Percentiles rank a stretch among this genome's conserved stretches.
phyloP scores from a whole-genome alignment of 2,113 vertebrate genomes.

The Melanerpes aurifrons region DNA sequence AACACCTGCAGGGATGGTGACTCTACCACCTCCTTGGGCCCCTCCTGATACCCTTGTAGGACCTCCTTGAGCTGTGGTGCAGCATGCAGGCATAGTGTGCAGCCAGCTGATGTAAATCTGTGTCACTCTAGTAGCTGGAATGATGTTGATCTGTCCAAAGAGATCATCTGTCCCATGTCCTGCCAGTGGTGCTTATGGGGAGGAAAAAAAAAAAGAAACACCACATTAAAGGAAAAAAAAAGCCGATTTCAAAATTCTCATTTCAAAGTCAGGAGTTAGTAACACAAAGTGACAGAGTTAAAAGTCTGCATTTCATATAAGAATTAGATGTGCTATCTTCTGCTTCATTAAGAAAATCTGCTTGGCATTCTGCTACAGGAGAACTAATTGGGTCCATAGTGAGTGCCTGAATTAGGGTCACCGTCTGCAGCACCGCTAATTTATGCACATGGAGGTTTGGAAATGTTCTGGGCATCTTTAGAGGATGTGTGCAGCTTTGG shows the following conservation, averaged over 20 bases:
- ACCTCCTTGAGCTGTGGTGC: not conserved
- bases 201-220: not conserved
- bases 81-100: not conserved
- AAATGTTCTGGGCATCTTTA: not conserved
- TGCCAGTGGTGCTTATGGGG: not conserved
- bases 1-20: too few species aligned
- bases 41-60: not conserved
- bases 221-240: not conserved
- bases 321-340: slow-evolving; percentile 16
- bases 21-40: too few species aligned
- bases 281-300: slow-evolving; percentile 8
- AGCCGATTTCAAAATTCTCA: not conserved
- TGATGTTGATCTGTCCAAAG: not conserved
- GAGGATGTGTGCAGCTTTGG: not conserved
- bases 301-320: not conserved
- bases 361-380: slow-evolving; percentile 18
- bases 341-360: slow-evolving; percentile 31
- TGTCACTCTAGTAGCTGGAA: not conserved
- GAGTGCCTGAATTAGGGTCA: slow-evolving; percentile 37
- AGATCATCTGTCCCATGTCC: not conserved
- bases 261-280: not conserved
- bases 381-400: slow-evolving; percentile 25
- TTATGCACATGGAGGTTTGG: not conserved
- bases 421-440: slow-evolving; percentile 31
- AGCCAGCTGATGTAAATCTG: not conserved